A percentile compares a stretch with the other conserved stretches of the same genome.
Conservation (phyloP, 2,113 vertebrate genomes). For the Chunga burmeisteri region DNA sequence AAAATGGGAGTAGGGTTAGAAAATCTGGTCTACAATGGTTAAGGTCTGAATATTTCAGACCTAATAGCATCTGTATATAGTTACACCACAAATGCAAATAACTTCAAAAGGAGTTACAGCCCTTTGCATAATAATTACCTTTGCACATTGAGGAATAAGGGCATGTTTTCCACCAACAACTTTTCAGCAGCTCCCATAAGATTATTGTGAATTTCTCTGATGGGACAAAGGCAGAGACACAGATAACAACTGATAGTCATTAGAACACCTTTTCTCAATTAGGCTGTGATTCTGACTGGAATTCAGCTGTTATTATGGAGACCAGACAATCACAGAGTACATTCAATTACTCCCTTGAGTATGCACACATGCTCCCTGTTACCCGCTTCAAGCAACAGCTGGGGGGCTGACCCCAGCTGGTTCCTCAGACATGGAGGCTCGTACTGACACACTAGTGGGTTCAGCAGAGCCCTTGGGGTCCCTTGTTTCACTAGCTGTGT, state of each 20-base stretch:
- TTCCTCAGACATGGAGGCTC: neutral
- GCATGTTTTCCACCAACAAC: neutral
- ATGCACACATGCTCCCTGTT: neutral
- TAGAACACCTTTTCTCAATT: neutral
- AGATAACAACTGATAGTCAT: neutral
- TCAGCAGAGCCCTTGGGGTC: neutral
- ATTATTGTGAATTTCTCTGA: neutral
- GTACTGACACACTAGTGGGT: neutral
- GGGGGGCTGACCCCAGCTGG: rapidly evolving
- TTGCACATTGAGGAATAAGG: neutral
- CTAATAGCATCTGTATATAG: neutral
- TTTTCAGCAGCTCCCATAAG: neutral
- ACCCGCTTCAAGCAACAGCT: neutral
- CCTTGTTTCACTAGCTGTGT: neutral
- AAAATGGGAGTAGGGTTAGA: neutral
- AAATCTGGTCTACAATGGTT: neutral
- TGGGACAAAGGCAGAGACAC: neutral
- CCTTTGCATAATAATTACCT: neutral
- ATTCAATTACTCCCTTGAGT: neutral
- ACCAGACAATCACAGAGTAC: neutral
- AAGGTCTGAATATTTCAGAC: neutral
- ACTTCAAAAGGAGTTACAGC: neutral
- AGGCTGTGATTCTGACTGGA: neutral
- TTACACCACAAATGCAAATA: neutral
- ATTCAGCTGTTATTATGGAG: neutral